Base-by-base conservation (phyloP, 2,888 invertebrate genomes). In the Tipula helvola region DNA sequence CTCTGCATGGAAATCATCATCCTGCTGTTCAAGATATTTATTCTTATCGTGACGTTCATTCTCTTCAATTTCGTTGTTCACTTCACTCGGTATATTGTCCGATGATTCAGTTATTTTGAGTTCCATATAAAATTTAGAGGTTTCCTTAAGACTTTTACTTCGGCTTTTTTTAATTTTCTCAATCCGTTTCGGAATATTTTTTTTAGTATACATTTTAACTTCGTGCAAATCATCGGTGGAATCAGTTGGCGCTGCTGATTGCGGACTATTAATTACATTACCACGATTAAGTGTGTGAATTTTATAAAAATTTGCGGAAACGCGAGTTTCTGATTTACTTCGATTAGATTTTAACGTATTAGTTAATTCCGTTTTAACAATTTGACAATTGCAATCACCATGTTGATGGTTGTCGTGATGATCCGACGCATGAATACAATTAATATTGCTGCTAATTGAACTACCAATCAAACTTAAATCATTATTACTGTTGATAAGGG, bases 121-220 rank as follows among this genome's bases (percentile, higher is more conserved):
- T 89, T 95, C 95, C 87, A 94, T 95, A 89, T 95, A 95, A 90
- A 95, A 95, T 88, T 93, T 95, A 0, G 95, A 93, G 0, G 93
- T 93, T 44, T 93, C 93, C 47, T 93, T 92, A 39, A 92, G 90
- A 8, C 92, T 92, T 89, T 93, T 93, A 86, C 93, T 93, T 88
- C 94, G 93, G 88, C 93, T 94, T 89, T 95, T 95, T 89, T 95
- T 95, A 86, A 95, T 90, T 90, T 94, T 95, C n/a, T 94, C 93
- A 89, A 95, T 95, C 90, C 95, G 94, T 91, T 95, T 95, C 90
- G 94, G 95, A 90, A 95, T 92, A 13, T 94, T 94, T 92, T 95
- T 95, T 83, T 93, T 93, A 88, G 93, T 95, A 89, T 94, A 95
- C 92, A 93, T 93, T 90, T 93, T 93, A 83, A 93, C 92, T 90